Base-by-base conservation (phyloP, 2,888 invertebrate species). In the Lithophane socia region DNA sequence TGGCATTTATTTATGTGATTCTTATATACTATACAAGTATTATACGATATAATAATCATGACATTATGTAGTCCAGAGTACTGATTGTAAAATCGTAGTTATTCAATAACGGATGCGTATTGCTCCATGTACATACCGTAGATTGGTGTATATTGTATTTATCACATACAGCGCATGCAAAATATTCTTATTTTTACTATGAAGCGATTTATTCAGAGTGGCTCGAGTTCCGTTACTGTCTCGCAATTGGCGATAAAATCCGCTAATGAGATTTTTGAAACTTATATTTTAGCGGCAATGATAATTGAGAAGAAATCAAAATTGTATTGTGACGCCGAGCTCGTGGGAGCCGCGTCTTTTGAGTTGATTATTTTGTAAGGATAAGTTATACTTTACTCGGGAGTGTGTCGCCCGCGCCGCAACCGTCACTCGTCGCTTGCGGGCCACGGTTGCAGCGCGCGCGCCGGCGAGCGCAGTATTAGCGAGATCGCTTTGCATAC, bases 1-100 rank as follows among this genome's bases (percentile, higher is more conserved):
- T 95, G 96, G 96, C 96, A 96, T 96, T 96, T 96, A 96, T 95
- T 95, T 94, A 94, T 95, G 95, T 96, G 95, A 95, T 96, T 94
- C 93, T 93, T 95, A 91, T 93, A 93, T 93, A 94, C 92, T 94
- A 91, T 94, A 93, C 94, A 92, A 95, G 94, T 95, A 94, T 94
- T 94, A 93, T 92, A 92, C 94, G 92, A 95, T 94, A 92, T 94
- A 94, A 89, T 93, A 92, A 93, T 93, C 95, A 96, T 96, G 95
- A 96, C 96, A 95, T 94, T 93, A 93, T 92, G 94, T 95, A 96
- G 95, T 92, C 91, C 92, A 93, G 88, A 89, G 88, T 93, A 93
- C 93, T 90, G 94, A 93, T 93, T 94, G 93, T 94, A 93, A 93
- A 93, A 91, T 92, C 83, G 92, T 95, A 95, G 95, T 92, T 90